phyloP scores from a whole-genome alignment of 2,797 vertebrate species.

The Peromyscus aztecus region DNA sequence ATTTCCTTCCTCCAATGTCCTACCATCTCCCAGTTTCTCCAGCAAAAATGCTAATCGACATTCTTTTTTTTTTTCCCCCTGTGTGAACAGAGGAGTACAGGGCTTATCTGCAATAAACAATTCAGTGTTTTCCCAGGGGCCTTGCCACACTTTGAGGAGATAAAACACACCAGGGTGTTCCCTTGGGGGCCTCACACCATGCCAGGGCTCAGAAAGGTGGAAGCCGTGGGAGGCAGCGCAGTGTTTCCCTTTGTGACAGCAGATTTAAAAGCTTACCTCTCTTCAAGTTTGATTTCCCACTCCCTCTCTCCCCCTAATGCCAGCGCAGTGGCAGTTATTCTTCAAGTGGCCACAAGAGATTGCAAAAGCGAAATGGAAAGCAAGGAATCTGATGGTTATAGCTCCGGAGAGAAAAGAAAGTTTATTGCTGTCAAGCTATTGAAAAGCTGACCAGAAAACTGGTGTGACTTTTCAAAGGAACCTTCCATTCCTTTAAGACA shows the following conservation, averaged over 20 bases:
- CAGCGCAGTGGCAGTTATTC: slow-evolving; percentile 51
- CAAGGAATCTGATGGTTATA: slow-evolving; percentile 21
- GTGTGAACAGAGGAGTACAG: slow-evolving; percentile 19
- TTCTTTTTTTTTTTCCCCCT: not conserved
- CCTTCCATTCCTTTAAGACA: slow-evolving; percentile 42
- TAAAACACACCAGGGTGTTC: slow-evolving; percentile 65
- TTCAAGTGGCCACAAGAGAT: slow-evolving; percentile 25
- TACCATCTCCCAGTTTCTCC: slow-evolving; percentile 50
- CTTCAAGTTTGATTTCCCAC: slow-evolving; percentile 51
- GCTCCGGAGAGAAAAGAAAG: slow-evolving; percentile 52
- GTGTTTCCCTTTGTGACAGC: slow-evolving; percentile 14
- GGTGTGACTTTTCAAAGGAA: slow-evolving; percentile 58
- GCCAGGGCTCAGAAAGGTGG: slow-evolving; percentile 26
- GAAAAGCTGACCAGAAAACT: slow-evolving; percentile 50
- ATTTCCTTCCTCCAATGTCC: not conserved
- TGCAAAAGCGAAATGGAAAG: slow-evolving; percentile 35
- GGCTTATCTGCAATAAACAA: slow-evolving; percentile 11
- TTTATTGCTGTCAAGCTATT: slow-evolving; percentile 36
- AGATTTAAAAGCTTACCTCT: slow-evolving; percentile 63
- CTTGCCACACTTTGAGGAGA: slow-evolving; percentile 61
- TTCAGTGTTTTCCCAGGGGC: slow-evolving; percentile 58
- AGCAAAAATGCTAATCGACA: slow-evolving; percentile 58
- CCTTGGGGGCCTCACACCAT: slow-evolving; percentile 60
- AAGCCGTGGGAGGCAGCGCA: not conserved
- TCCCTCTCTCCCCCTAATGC: not conserved